Base-by-base conservation (phyloP, 2,113 vertebrate genomes). In the Siniperca chuatsi region DNA sequence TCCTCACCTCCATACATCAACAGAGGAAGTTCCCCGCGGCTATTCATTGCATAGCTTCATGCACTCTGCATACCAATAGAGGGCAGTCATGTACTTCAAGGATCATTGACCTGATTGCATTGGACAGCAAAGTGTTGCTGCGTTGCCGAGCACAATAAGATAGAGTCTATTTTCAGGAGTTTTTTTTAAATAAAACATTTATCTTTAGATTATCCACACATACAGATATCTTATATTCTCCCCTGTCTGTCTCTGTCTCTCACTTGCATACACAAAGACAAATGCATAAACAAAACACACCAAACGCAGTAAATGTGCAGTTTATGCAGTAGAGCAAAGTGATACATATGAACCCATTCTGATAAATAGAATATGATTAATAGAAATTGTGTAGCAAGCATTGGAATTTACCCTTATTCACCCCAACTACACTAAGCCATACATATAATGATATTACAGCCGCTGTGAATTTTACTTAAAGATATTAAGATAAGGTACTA, bases 1-100 rank as follows among this genome's bases (percentile, higher is more conserved):
- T 33, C 44, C 13, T 74, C 25, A 48, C 46, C 40, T 42, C 0
- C 2, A 44, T 11, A 62, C 10, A n/a, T 40, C 4, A 72, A 9
- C 33, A 57, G 5, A 58, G 33, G 29, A 81, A 71, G 50, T 25
- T 80, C 23, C 60, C 54, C 35, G 58, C 9, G 44, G 55, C 40
- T 70, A 2, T n/a, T 70, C 13, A 13, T 46, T 25, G 8, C n/a
- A 52, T 11, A 37, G 37, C 23, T 55, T 44, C 33, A 74, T 85
- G 78, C 55, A 40, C 46, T 2, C 60, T 78, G 84, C 71, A 46
- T 65, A 81, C 89, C 93, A 87, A 91, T 48, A 94, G 93, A 89
- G 91, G 90, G 92, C 91, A 81, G 79, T 78, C 81, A 42, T 52
- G 84, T 58, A 7, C 72, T 86, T 64, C 18, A 65, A 42, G 48